Percentiles rank a stretch among this genome's conserved stretches.
phyloP scores from a whole-genome alignment of 1,140 invertebrate species.

The Tetraneura akinire region DNA sequence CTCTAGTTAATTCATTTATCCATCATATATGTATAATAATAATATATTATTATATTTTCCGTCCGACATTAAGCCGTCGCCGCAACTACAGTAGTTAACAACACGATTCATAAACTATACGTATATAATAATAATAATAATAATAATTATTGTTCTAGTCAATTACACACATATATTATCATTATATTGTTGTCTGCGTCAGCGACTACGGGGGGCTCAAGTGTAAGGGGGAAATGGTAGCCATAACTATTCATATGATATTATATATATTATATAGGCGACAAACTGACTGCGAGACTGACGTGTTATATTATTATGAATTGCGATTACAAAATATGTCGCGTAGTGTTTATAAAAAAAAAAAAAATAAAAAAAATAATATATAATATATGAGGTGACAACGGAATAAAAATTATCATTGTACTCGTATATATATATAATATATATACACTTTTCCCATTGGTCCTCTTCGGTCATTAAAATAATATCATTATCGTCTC shows the following conservation, averaged over 20 bases:
- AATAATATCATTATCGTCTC: neutral
- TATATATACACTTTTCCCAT: too few relatives aligned
- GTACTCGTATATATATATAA: too few relatives aligned
- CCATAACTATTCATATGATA: too few relatives aligned
- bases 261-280: too few relatives aligned
- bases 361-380: too few relatives aligned
- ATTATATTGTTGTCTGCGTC: neutral
- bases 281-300: neutral
- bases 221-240: conserved; percentile 27
- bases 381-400: neutral
- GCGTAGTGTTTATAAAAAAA: too few relatives aligned
- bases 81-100: neutral
- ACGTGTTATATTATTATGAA: too few relatives aligned
- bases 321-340: too few relatives aligned
- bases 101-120: neutral
- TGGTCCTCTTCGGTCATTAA: neutral
- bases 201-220: neutral
- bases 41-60: conserved; percentile 2
- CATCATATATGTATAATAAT: too few relatives aligned
- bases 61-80: neutral
- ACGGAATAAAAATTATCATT: neutral
- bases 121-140: too few relatives aligned
- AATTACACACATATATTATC: too few relatives aligned
- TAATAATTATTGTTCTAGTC: conserved; percentile 14
- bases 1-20: conserved; percentile 28